Evolutionary conservation across 2,113 vertebrate genomes (phyloP).

Genomic region (Varanus salvator): DNA sequence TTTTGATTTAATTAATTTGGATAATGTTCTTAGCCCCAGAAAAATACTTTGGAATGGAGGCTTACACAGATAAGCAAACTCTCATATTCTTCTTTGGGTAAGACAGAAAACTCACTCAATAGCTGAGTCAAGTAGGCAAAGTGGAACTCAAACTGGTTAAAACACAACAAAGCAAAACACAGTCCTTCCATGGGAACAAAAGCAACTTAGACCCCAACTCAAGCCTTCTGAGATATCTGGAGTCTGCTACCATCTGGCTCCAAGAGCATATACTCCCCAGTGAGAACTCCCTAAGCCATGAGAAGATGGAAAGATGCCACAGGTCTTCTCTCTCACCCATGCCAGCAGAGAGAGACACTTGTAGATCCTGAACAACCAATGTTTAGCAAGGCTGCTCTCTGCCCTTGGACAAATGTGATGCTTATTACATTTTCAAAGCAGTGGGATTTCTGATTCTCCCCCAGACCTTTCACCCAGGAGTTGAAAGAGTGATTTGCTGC

Average conservation of each 20-base stretch:
- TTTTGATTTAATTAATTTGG: constrained; percentile 31
- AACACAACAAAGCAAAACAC: not conserved
- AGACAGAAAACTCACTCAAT: not conserved
- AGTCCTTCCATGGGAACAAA: not conserved
- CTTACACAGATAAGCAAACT: not conserved
- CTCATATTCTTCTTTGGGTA: not conserved
- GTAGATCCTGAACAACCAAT: not conserved
- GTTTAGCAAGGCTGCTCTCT: not conserved
- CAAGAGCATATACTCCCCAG: not conserved
- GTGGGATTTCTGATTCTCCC: not conserved
- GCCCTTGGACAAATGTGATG: not conserved
- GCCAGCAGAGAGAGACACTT: fast-evolving
- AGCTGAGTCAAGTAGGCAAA: not conserved
- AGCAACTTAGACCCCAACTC: not conserved
- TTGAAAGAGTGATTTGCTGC: not conserved
- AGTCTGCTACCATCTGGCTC: constrained; percentile 27
- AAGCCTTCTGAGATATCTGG: constrained; percentile 21
- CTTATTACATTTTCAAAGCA: not conserved
- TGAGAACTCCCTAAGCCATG: not conserved
- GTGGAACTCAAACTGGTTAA: not conserved
- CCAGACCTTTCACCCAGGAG: not conserved
- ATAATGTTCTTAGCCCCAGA: not conserved
- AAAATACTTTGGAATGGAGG: not conserved
- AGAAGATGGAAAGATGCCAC: not conserved
- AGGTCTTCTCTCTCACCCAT: fast-evolving